Evolutionary conservation across 1,140 invertebrate species (phyloP).

Genomic region (Forficula auricularia): DNA sequence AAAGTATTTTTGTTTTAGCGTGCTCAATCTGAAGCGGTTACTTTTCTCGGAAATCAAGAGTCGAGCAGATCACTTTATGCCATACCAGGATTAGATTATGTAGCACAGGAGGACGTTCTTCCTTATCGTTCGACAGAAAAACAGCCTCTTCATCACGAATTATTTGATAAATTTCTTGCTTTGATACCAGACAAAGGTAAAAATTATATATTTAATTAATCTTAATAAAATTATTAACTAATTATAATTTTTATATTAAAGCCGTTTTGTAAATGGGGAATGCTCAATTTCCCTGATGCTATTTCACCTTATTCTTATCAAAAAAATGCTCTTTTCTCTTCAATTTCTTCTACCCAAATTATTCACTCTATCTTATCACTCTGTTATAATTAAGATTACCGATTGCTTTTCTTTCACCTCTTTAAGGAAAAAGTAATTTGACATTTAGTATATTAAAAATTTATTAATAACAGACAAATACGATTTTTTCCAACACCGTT

Average conservation of each 20-base stretch:
- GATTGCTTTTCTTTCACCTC: too few relatives aligned
- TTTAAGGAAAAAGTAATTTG: too few relatives aligned
- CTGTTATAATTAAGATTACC: too few relatives aligned
- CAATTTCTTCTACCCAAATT: too few relatives aligned
- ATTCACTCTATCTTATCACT: too few relatives aligned
- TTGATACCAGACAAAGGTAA: conserved; percentile 58
- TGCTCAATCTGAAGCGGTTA: conserved; percentile 90
- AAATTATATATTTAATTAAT: conserved; percentile 2
- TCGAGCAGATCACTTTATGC: conserved; percentile 83
- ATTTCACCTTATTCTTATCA: too few relatives aligned
- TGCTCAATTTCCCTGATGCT: too few relatives aligned
- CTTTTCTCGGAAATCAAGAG: conserved; percentile 91
- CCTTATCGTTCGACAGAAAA: conserved; percentile 68
- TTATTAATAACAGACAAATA: too few relatives aligned
- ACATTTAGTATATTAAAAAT: too few relatives aligned
- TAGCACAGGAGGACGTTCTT: conserved; percentile 87
- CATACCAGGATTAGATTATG: conserved; percentile 90
- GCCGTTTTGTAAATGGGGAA: not conserved
- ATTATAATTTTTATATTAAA: conserved; percentile 3
- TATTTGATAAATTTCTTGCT: conserved; percentile 89
- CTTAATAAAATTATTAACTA: conserved; percentile 2
- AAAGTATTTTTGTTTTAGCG: conserved; percentile 47
- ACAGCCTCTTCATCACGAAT: conserved; percentile 75
- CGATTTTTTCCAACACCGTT: too few relatives aligned
- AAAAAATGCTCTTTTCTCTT: too few relatives aligned